Percentiles rank a stretch among this genome's conserved stretches.
Conservation (phyloP, 2,113 vertebrate species). For the Acrocephalus arundinaceus region DNA sequence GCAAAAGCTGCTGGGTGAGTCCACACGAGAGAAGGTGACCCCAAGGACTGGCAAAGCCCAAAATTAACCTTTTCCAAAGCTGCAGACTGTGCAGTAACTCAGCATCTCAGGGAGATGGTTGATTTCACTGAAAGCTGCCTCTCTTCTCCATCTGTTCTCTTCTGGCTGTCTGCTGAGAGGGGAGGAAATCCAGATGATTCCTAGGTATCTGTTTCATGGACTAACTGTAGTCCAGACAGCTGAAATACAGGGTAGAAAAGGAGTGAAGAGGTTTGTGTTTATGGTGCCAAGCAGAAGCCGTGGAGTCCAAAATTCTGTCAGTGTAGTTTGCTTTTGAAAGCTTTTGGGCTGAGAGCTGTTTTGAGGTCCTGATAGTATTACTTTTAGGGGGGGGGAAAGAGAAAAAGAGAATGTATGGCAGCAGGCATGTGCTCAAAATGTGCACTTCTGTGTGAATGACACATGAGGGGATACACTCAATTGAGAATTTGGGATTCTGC, state of each 20-base stretch:
- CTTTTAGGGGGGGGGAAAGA: not conserved
- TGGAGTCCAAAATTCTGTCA: not conserved
- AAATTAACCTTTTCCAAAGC: not conserved
- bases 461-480: not conserved
- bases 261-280: not conserved
- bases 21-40: accelerated
- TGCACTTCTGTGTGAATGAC: not conserved
- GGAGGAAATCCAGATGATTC: not conserved
- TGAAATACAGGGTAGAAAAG: not conserved
- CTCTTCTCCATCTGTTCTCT: not conserved
- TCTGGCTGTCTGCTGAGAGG: not conserved
- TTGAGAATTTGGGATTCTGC: not conserved
- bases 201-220: not conserved
- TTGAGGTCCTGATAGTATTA: not conserved
- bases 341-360: not conserved
- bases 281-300: not conserved
- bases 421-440: not conserved
- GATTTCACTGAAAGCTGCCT: not conserved
- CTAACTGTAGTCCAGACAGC: not conserved
- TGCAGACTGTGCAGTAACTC: not conserved
- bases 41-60: not conserved
- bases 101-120: not conserved
- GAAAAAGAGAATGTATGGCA: not conserved
- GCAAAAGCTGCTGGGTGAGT: conserved; percentile 94
- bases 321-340: not conserved